Evolutionary conservation across 2,797 vertebrate species (phyloP), one percentile per base, ranked within the genome.

Genomic region (Pseudochirops corinnae): DNA sequence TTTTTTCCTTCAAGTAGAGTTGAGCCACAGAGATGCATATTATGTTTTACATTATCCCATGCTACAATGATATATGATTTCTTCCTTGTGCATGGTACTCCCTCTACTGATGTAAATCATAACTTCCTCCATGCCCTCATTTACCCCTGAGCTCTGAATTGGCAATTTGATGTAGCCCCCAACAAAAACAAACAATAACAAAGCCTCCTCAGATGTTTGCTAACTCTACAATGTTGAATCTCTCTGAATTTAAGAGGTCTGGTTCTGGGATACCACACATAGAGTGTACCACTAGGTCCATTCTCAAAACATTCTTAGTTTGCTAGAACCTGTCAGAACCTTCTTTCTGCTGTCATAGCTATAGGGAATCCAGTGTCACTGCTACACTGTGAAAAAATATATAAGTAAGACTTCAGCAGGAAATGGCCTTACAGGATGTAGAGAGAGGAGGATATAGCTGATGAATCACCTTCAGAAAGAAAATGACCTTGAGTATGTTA

Each of bases 1-100:
- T 39, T 62, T 94, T 26, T 55, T 94, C 55, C 92, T 33, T 92
- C n/a, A 95, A 94, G 91, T 93, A 53, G 95, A 96, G 53, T 28
- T 33, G 57, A 93, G 12, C 29, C 39, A 93, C 82, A 31, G 53
- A 28, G 39, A 90, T n/a, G 39, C 18, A 46, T 55, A 53, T 39
- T 55, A 16, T 11, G 74, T 82, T 82, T 46, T 82, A 24, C 39
- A 82, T 46, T 82, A 82, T 46, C 21, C 74, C 39, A 82, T 24
- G 46, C 18, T 82, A 39, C 18, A 82, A 24, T 21, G 3, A 82
- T 46, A 12, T 0, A 82, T 82, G 39, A 46, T 46, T 46, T 82
- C 74, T 46, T 26, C 74, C 74, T 46, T 46, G 74, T 82, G 18
- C 9, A 46, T 82, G 67, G 11, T 82, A 46, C 9, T 46, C 74